Conservation (phyloP, 2,888 invertebrate genomes). For the Strigamia transsilvanica region DNA sequence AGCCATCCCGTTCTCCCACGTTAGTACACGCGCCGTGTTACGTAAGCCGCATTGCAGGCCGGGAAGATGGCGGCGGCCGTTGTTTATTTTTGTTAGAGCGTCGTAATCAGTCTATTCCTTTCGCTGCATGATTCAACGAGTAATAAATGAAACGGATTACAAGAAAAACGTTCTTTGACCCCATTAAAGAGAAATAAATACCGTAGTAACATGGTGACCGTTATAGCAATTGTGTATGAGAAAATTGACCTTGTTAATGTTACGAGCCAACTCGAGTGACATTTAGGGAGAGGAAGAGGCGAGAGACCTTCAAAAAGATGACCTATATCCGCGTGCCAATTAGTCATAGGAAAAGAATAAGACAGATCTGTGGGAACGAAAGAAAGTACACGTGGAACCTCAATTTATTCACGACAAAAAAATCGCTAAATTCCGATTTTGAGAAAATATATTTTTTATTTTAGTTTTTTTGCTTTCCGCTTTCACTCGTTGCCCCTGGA, state of each 20-base stretch:
- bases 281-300: neutral
- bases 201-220: neutral
- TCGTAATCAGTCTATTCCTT: neutral
- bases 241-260: conserved; percentile 22
- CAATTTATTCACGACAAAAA: too few species aligned
- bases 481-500: too few species aligned
- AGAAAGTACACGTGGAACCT: neutral
- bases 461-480: too few species aligned
- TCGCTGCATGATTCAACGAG: neutral
- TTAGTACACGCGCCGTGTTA: conserved; percentile 15
- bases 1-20: conserved; percentile 12
- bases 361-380: neutral
- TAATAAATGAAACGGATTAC: neutral
- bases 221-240: conserved; percentile 2
- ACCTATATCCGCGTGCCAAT: conserved; percentile 23
- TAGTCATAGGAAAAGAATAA: neutral
- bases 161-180: neutral
- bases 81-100: neutral
- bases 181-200: neutral
- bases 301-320: conserved; percentile 46
- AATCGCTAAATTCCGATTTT: too few species aligned
- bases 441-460: too few species aligned
- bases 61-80: neutral
- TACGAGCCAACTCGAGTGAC: neutral
- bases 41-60: neutral